Evolutionary conservation across 2,888 invertebrate species (phyloP).

Genomic region (Corbicula japonica): DNA sequence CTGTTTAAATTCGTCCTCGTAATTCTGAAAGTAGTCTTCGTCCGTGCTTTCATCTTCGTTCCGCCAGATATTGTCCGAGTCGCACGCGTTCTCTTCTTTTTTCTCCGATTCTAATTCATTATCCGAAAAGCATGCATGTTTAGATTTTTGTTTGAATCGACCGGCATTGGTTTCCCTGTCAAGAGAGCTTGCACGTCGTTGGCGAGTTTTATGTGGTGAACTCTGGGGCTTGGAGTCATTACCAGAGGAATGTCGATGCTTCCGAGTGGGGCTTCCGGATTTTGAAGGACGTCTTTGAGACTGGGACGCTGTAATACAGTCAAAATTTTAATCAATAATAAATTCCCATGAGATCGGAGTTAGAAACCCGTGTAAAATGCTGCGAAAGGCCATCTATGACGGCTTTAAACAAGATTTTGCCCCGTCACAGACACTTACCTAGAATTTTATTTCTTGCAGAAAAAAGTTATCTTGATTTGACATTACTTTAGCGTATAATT

Average conservation of each 20-base stretch:
- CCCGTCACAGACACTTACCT: no score
- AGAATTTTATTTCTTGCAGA: no score
- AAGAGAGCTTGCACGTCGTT: slow-evolving; percentile 45
- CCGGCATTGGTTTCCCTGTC: slow-evolving; percentile 49
- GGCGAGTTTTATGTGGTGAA: slow-evolving; percentile 13
- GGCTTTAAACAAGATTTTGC: no score
- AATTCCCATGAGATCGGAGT: no score
- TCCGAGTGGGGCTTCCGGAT: slow-evolving; percentile 15
- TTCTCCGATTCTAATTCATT: slow-evolving; percentile 46
- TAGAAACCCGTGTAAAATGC: no score
- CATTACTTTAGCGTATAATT: no score
- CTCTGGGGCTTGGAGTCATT: slow-evolving; percentile 12
- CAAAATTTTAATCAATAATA: no score
- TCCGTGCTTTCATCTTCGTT: slow-evolving; percentile 62
- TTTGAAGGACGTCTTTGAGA: slow-evolving; percentile 15
- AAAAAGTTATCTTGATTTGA: no score
- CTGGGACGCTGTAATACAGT: slow-evolving; percentile 13
- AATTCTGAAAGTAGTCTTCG: slow-evolving; percentile 64
- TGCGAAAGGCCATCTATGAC: no score
- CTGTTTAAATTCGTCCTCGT: slow-evolving; percentile 55
- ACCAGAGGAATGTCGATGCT: slow-evolving; percentile 21
- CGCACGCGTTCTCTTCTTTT: not conserved
- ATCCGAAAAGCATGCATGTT: slow-evolving; percentile 49
- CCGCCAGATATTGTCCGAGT: slow-evolving; percentile 26
- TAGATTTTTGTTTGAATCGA: slow-evolving; percentile 28